A percentile compares a stretch with the other conserved stretches of the same genome.
phyloP scores from a whole-genome alignment of 2,888 invertebrate species.

The Stegophylla sp. region DNA sequence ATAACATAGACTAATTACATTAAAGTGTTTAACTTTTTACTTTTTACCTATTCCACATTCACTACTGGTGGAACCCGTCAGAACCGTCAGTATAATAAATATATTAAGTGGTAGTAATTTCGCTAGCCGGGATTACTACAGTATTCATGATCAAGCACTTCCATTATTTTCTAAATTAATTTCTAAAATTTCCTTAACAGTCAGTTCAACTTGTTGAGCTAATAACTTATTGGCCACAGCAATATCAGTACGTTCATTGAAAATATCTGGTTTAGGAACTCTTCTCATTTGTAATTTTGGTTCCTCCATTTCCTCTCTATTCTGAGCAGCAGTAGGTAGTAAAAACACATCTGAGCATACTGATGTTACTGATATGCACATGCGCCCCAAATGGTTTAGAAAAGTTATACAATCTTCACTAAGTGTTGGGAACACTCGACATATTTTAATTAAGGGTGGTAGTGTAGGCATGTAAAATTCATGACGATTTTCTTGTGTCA shows the following conservation, averaged over 20 bases:
- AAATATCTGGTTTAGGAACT: slow-evolving; percentile 57
- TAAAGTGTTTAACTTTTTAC: no score
- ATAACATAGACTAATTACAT: no score
- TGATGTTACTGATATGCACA: slow-evolving; percentile 74
- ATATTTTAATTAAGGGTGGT: slow-evolving; percentile 84
- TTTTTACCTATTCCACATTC: no score
- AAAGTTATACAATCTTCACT: slow-evolving; percentile 87
- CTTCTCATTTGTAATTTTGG: slow-evolving; percentile 46
- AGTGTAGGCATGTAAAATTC: slow-evolving; percentile 84
- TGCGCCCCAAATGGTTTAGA: slow-evolving; percentile 83
- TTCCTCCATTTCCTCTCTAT: slow-evolving; percentile 42
- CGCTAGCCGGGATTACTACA: no score
- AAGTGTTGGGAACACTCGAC: slow-evolving; percentile 89
- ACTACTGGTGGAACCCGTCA: no score
- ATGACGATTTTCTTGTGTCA: slow-evolving; percentile 80
- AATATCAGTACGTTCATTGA: slow-evolving; percentile 51
- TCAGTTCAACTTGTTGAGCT: slow-evolving; percentile 52
- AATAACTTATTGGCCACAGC: slow-evolving; percentile 55
- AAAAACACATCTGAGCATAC: slow-evolving; percentile 55
- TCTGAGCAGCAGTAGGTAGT: slow-evolving; percentile 43
- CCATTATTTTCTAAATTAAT: slow-evolving; percentile 53
- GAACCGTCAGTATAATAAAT: no score
- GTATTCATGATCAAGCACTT: slow-evolving; percentile 39
- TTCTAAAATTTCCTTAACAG: slow-evolving; percentile 52
- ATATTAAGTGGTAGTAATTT: no score